These are phyloP conservation scores for Pseudorasbora parva DNA, from an alignment of 2,113 vertebrate species.

Conservation along the genomic window DNA sequence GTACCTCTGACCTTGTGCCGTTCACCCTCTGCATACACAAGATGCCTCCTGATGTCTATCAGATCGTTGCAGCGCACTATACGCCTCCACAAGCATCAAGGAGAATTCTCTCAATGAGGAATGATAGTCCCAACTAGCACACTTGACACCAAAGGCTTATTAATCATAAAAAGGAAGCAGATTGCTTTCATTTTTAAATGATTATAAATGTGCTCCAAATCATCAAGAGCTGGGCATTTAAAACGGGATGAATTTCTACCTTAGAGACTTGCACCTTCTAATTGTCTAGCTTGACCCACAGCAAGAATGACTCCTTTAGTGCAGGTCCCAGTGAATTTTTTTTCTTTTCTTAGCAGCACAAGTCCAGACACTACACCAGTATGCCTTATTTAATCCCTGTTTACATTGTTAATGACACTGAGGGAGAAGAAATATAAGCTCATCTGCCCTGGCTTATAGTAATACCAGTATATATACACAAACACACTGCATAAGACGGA, in stretches of 20 bases:
- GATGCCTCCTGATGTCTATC: constrained; percentile 64
- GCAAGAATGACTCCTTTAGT: constrained; percentile 5
- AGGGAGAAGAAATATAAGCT: constrained; percentile 39
- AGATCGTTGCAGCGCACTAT: constrained; percentile 61
- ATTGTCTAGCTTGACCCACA: constrained; percentile 21
- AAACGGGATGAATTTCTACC: not conserved
- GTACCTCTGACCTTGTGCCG: constrained; percentile 75
- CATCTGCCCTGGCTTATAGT: not conserved
- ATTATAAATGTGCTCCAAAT: not conserved
- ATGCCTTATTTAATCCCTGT: constrained; percentile 46
- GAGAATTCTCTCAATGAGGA: constrained; percentile 49
- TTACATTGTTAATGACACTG: constrained; percentile 44
- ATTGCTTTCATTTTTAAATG: not conserved
- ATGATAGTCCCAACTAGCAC: not conserved
- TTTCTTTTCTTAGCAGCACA: constrained; percentile 27
- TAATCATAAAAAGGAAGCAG: not conserved
- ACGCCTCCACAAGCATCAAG: constrained; percentile 59
- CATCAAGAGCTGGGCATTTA: not conserved
- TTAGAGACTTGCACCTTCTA: constrained; percentile 23
- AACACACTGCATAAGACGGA: not conserved
- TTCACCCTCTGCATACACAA: constrained; percentile 52
- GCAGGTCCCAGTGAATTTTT: constrained; percentile 34
- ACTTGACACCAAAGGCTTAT: not conserved
- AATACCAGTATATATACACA: constrained; percentile 23
- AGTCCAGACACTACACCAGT: constrained; percentile 25